phyloP scores from a whole-genome alignment of 2,797 vertebrate genomes.

The Vespertilio murinus region DNA sequence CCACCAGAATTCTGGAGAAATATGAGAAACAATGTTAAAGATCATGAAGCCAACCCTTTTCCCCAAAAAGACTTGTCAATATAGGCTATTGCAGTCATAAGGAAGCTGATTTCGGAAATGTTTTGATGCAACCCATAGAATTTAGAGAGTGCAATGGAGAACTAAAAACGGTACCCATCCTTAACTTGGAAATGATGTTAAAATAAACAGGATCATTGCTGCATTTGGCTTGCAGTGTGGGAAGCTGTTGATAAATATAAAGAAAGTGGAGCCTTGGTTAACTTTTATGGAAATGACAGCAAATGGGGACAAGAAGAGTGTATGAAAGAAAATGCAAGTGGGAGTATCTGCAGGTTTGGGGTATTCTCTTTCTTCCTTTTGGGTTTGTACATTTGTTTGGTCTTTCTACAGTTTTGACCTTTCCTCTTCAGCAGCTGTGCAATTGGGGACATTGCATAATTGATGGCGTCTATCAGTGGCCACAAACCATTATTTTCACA shows the following conservation, averaged over 20 bases:
- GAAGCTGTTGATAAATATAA: background rate
- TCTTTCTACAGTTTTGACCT: background rate
- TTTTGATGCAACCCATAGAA: background rate
- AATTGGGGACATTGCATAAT: no score
- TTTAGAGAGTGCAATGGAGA: background rate
- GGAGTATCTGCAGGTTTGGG: background rate
- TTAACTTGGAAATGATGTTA: background rate
- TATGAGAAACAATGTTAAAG: background rate
- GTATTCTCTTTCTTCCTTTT: background rate
- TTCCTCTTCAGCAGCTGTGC: no score
- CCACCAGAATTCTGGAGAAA: conserved; percentile 5
- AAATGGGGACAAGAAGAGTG: background rate
- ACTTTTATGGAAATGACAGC: background rate
- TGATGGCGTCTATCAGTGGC: no score
- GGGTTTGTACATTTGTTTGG: background rate
- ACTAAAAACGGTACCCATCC: background rate
- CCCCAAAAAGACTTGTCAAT: background rate
- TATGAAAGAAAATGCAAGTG: background rate
- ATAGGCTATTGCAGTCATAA: background rate
- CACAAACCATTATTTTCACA: no score
- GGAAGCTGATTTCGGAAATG: background rate
- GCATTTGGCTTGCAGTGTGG: background rate
- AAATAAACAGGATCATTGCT: background rate
- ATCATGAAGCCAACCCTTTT: background rate
- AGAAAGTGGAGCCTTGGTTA: background rate